A percentile compares a stretch with the other conserved stretches of the same genome.
These are phyloP conservation scores for Yponomeuta malinellus DNA, from an alignment of 2,888 invertebrate species.

Conservation along the genomic window DNA sequence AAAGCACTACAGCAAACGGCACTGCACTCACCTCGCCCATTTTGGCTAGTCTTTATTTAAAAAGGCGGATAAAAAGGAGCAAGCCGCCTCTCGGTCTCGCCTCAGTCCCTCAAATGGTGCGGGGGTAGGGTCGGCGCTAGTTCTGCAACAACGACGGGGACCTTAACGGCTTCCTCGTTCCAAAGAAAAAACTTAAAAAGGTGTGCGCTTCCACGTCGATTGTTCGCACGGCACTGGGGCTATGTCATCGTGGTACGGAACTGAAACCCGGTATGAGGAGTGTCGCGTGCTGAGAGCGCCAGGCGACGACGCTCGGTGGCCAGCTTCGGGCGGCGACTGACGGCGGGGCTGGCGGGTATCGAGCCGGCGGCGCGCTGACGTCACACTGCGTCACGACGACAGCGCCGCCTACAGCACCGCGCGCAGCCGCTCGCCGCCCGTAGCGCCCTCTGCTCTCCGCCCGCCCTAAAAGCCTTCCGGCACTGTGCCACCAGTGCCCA, in stretches of 20 bases:
- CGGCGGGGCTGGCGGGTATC: slow-evolving; percentile 77
- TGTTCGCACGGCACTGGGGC: slow-evolving; percentile 67
- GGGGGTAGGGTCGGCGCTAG: slow-evolving; percentile 65
- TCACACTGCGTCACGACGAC: slow-evolving; percentile 81
- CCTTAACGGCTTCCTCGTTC: slow-evolving; percentile 63
- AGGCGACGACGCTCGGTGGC: slow-evolving; percentile 65
- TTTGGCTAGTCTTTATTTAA: slow-evolving; percentile 68
- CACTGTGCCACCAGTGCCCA: slow-evolving; percentile 37
- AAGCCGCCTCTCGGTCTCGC: slow-evolving; percentile 69
- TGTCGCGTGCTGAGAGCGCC: slow-evolving; percentile 62
- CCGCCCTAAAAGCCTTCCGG: slow-evolving; percentile 27
- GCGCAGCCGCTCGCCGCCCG: slow-evolving; percentile 49
- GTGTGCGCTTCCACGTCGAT: slow-evolving; percentile 66
- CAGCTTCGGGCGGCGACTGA: slow-evolving; percentile 76
- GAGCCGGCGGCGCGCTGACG: slow-evolving; percentile 82
- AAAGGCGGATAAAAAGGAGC: slow-evolving; percentile 69
- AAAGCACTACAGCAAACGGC: slow-evolving; percentile 67
- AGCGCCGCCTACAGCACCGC: slow-evolving; percentile 65
- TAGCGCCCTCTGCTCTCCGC: slow-evolving; percentile 30
- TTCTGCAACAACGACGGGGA: slow-evolving; percentile 70
- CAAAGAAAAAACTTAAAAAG: slow-evolving; percentile 69
- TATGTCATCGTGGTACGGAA: slow-evolving; percentile 73
- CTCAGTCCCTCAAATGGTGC: slow-evolving; percentile 65
- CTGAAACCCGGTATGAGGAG: slow-evolving; percentile 69
- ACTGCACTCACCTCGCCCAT: slow-evolving; percentile 75